Base-by-base conservation (phyloP, 2,797 vertebrate species). In the Chanos chanos region DNA sequence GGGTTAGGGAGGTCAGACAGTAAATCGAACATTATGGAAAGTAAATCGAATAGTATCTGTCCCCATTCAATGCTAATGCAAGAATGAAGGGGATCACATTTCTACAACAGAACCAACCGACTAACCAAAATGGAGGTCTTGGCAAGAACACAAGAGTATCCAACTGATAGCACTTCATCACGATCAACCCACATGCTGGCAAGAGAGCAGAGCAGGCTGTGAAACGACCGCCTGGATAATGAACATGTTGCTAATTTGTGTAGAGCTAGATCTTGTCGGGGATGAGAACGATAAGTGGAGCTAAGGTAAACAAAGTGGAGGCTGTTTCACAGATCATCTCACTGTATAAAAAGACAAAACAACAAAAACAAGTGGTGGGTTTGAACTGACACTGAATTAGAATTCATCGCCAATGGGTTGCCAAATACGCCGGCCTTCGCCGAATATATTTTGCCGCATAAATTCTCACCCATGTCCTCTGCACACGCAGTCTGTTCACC, bases 161-260 rank as follows among this genome's bases (percentile, higher is more conserved):
- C 28, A 61, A 73, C 56, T 64, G 57, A 68, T 50, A 54, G 41
- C 36, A 40, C 51, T 64, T 63, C 43, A 63, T 70, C 55, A 61
- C 48, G 12, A 61, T 61, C 53, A n/a, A 33, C 55, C 33, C 18
- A 22, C 52, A 55, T 34, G 40, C 39, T 24, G 34, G 27, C 52
- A 8, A 12, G 58, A 43, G 41, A 43, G 3, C 40, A 43, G 40
- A n/a, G 40, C 7, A 12, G 5, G 4, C 27, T 43, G 21, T 25
- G 41, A 19, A 13, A 24, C 59, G 39, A 52, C 49, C 54, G 61
- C 54, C 54, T 58, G 56, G 48, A 53, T 54, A 64, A 64, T 53
- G 36, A 39, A 44, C 55, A 53, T 16, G 49, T 54, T 59, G 60
- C 55, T 70, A 64, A 70, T 70, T 60, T 70, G 61, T 55, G 56